Evolutionary conservation across 53 echinoderm and acorn worm species (phyloP).

Genomic region (Patiria pectinifera): DNA sequence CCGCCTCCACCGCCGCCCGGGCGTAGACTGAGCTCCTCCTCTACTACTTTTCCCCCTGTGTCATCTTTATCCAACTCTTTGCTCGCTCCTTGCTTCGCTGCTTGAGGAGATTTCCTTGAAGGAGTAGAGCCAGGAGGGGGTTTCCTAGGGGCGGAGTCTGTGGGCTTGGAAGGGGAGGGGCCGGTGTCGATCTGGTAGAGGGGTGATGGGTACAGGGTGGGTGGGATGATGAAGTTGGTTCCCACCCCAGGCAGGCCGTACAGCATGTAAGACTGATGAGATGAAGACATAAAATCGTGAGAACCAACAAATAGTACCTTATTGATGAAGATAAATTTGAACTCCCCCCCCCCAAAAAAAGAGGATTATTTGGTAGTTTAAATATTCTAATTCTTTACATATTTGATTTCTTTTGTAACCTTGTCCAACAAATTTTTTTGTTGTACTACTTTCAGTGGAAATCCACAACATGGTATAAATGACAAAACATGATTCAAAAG

Average conservation of each 20-base stretch:
- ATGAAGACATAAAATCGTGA: neutral
- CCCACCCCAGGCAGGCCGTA: conserved; percentile 93
- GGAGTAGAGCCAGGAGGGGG: conserved; percentile 8
- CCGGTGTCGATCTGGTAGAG: conserved; percentile 84
- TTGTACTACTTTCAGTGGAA: no score
- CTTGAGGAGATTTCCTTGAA: neutral
- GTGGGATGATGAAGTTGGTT: conserved; percentile 78
- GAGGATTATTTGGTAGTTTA: no score
- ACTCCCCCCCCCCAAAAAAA: no score
- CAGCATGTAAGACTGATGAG: conserved; percentile 86
- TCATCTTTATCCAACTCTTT: neutral
- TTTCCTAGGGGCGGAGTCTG: conserved; percentile 36
- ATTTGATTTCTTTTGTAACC: no score
- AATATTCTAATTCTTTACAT: no score
- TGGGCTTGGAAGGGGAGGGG: conserved; percentile 75
- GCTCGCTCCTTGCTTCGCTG: conserved; percentile 15
- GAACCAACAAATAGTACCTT: no score
- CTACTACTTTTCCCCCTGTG: neutral
- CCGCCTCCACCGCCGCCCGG: conserved; percentile 63
- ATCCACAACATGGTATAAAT: no score
- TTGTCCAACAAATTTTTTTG: no score
- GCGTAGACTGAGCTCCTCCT: conserved; percentile 69
- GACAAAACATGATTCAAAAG: no score
- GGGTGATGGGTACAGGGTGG: conserved; percentile 88
- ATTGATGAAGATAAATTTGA: no score